Conservation (phyloP, 2,797 vertebrate species). For the Melanotaenia boesemani region DNA sequence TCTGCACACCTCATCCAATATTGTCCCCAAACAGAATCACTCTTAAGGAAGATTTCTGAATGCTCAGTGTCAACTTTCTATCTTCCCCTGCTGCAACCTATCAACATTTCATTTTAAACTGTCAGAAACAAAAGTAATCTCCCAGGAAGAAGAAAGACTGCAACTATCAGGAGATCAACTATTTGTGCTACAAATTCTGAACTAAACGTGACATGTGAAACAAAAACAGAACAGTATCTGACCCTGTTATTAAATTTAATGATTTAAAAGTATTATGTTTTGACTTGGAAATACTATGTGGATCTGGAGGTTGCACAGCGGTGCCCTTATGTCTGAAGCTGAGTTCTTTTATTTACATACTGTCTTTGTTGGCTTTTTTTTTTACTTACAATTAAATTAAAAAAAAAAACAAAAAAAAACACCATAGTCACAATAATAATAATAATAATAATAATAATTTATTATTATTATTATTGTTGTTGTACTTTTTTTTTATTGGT, state of each 20-base stretch:
- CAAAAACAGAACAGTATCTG: neutral
- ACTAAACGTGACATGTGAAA: conserved; percentile 42
- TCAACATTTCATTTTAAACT: conserved; percentile 56
- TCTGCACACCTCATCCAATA: conserved; percentile 9
- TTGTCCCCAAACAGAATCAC: conserved; percentile 40
- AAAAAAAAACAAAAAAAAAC: no score
- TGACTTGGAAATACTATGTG: no score
- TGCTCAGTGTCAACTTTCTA: conserved; percentile 48
- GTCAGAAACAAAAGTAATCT: conserved; percentile 21
- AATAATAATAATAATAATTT: no score
- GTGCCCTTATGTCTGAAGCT: no score
- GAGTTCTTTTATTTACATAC: no score
- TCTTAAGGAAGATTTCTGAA: conserved; percentile 47
- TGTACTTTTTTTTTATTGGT: no score
- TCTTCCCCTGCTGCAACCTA: conserved; percentile 23
- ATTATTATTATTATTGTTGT: no score
- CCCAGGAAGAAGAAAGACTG: conserved; percentile 21
- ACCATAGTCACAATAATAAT: no score
- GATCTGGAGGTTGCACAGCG: no score
- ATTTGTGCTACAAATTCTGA: conserved; percentile 17
- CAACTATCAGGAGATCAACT: conserved; percentile 33
- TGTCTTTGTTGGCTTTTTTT: no score
- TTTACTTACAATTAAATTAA: no score
- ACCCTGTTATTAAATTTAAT: no score
- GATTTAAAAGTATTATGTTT: neutral